A percentile compares a stretch with the other conserved stretches of the same genome.
phyloP scores from a whole-genome alignment of 2,888 invertebrate genomes.

The Epirrhoe tristata region DNA sequence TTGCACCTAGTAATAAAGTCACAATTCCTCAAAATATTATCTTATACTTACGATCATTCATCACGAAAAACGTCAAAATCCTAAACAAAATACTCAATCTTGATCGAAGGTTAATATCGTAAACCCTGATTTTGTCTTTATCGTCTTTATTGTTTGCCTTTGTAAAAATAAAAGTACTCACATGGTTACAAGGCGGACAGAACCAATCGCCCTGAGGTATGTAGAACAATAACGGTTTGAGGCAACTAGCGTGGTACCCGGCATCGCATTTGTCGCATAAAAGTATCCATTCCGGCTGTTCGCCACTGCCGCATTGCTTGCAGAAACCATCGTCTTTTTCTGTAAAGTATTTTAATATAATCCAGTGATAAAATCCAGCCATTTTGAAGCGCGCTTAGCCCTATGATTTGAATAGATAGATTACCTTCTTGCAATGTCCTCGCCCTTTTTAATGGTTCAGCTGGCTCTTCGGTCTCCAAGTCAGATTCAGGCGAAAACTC shows the following conservation, averaged over 20 bases:
- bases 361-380: too few relatives aligned
- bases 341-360: slow-evolving; percentile 12
- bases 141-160: too few relatives aligned
- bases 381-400: too few relatives aligned
- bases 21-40: too few relatives aligned
- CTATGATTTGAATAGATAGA: neutral
- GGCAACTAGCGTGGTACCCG: slow-evolving; percentile 99
- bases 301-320: slow-evolving; percentile 94
- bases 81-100: too few relatives aligned
- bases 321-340: slow-evolving; percentile 91
- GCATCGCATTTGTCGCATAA: slow-evolving; percentile 97
- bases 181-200: slow-evolving; percentile 98
- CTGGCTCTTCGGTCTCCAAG: slow-evolving; percentile 89
- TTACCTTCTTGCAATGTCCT: slow-evolving; percentile 93
- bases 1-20: too few relatives aligned
- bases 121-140: too few relatives aligned
- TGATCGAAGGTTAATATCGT: too few relatives aligned
- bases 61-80: too few relatives aligned
- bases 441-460: slow-evolving; percentile 91
- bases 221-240: slow-evolving; percentile 95
- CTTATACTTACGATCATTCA: too few relatives aligned
- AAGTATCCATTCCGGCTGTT: slow-evolving; percentile 98
- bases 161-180: slow-evolving; percentile 80
- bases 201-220: slow-evolving; percentile 99
- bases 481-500: slow-evolving; percentile 97